phyloP scores from a whole-genome alignment of 2,113 vertebrate species.

The Athene cunicularia region DNA sequence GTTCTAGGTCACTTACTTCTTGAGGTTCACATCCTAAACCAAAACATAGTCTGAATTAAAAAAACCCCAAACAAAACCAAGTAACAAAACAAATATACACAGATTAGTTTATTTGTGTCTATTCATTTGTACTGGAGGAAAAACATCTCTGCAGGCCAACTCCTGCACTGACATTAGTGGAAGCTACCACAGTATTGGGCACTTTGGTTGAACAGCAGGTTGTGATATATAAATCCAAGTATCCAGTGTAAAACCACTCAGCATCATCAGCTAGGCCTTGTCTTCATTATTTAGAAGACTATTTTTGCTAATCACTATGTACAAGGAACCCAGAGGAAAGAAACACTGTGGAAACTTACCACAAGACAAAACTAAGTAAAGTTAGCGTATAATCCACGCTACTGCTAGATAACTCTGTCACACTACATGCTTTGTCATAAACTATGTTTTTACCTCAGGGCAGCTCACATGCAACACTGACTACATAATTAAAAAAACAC shows the following conservation, averaged over 20 bases:
- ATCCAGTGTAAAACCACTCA: background rate
- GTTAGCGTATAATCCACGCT: rapidly evolving
- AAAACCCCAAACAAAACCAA: background rate
- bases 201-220: background rate
- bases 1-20: background rate
- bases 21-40: background rate
- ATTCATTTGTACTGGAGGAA: background rate
- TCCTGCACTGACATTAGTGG: background rate
- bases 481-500: background rate
- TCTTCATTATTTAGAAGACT: background rate
- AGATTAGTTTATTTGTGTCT: background rate
- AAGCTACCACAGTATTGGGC: background rate
- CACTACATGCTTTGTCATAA: background rate
- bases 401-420: background rate
- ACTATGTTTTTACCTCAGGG: background rate
- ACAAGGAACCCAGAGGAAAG: background rate
- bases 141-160: background rate
- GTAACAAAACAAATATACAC: background rate
- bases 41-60: background rate
- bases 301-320: background rate
- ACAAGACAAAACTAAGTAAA: background rate
- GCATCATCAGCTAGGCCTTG: background rate
- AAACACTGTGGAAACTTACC: background rate
- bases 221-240: background rate
- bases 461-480: background rate